Conservation (phyloP, 2,113 vertebrate species). For the Callaeas wilsoni region DNA sequence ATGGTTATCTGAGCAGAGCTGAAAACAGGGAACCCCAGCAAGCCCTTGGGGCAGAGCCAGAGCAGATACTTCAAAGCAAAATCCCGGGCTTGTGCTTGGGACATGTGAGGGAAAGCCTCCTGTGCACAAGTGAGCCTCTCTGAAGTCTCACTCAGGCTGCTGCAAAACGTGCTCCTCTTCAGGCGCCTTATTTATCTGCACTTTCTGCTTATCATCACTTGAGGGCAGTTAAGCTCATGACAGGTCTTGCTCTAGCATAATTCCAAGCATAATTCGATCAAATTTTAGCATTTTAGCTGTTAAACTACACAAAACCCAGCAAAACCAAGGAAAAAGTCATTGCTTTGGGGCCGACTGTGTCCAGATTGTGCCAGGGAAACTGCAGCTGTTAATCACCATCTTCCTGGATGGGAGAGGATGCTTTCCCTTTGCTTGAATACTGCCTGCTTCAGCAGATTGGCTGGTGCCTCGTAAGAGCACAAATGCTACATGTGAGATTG, state of each 20-base stretch:
- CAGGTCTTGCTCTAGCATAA: not conserved
- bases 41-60: not conserved
- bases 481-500: not conserved
- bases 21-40: not conserved
- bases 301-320: not conserved
- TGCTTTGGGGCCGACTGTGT: not conserved
- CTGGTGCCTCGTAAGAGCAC: not conserved
- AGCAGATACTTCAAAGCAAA: not conserved
- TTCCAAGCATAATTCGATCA: not conserved
- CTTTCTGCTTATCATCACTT: not conserved
- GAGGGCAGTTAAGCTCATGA: not conserved
- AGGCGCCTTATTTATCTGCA: not conserved
- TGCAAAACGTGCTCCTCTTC: not conserved
- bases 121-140: not conserved
- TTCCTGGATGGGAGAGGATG: not conserved
- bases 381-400: not conserved
- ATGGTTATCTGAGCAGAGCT: slow-evolving; percentile 10
- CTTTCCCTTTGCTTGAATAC: not conserved
- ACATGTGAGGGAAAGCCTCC: not conserved
- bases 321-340: not conserved
- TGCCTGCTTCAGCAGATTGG: not conserved
- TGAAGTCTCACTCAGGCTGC: not conserved
- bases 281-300: not conserved
- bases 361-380: not conserved
- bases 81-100: not conserved